Evolutionary conservation across 1,140 invertebrate genomes (phyloP).

Genomic region (Pissodes strobi): DNA sequence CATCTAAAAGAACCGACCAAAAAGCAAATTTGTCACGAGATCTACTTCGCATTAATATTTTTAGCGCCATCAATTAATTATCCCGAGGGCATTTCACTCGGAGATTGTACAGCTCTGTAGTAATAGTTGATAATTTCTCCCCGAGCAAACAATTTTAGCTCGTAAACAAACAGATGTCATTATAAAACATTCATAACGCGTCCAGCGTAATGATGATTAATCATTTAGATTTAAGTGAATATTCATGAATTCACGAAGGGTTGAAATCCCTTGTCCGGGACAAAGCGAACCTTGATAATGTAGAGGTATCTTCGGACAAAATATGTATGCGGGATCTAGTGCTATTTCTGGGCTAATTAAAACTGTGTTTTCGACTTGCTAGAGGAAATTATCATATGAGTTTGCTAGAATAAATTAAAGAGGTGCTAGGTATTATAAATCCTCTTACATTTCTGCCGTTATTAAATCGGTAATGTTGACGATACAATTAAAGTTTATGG

Average conservation of each 20-base stretch:
- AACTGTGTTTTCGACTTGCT: slow-evolving; percentile 13
- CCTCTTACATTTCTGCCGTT: no score
- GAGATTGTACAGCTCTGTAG: slow-evolving; percentile 27
- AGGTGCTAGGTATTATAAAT: not conserved
- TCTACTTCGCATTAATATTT: slow-evolving; percentile 32
- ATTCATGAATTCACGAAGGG: slow-evolving; percentile 48
- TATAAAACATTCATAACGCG: slow-evolving; percentile 52
- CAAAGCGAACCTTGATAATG: slow-evolving; percentile 36
- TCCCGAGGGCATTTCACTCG: slow-evolving; percentile 28
- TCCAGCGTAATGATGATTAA: slow-evolving; percentile 54
- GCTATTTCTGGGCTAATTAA: slow-evolving; percentile 22
- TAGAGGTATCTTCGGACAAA: slow-evolving; percentile 26
- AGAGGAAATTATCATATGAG: slow-evolving; percentile 15
- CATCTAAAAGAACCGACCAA: no score
- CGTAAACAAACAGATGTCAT: slow-evolving; percentile 51
- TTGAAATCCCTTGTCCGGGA: slow-evolving; percentile 35
- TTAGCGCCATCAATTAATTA: slow-evolving; percentile 37
- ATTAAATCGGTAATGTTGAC: no score
- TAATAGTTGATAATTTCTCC: slow-evolving; percentile 42
- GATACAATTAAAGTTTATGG: no score
- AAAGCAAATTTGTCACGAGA: no score
- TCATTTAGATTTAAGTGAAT: slow-evolving; percentile 54
- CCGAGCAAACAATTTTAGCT: slow-evolving; percentile 45
- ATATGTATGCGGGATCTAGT: slow-evolving; percentile 24
- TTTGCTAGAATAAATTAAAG: slow-evolving; percentile 6